A percentile compares a stretch with the other conserved stretches of the same genome.
phyloP scores from a whole-genome alignment of 2,888 invertebrate species.

The Nipponacmea schrenckii region DNA sequence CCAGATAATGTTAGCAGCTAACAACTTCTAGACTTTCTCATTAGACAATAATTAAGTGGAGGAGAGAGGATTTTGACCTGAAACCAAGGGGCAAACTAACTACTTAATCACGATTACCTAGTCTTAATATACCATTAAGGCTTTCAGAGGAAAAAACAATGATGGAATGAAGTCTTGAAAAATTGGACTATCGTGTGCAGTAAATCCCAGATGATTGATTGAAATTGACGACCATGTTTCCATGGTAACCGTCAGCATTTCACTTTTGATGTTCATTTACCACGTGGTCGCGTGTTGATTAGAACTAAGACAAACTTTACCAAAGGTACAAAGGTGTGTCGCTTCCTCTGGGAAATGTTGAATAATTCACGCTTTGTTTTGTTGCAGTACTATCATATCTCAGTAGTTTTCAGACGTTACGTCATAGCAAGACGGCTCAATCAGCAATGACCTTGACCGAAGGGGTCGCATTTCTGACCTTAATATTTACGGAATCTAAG shows the following conservation, averaged over 20 bases:
- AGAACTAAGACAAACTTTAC: neutral
- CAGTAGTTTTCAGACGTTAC: neutral
- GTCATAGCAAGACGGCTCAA: neutral
- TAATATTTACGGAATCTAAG: neutral
- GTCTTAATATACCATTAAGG: neutral
- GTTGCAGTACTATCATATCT: neutral
- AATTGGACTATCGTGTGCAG: slow-evolving; percentile 6
- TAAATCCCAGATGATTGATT: slow-evolving; percentile 6
- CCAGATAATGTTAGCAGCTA: too few species aligned
- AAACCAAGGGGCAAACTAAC: neutral
- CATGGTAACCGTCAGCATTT: slow-evolving; percentile 7
- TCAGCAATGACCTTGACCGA: neutral
- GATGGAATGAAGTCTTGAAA: slow-evolving; percentile 4
- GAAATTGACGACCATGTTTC: slow-evolving; percentile 5
- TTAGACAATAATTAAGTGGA: neutral
- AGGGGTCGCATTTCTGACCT: slow-evolving; percentile 3
- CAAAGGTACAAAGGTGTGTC: slow-evolving; percentile 4
- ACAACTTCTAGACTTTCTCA: neutral
- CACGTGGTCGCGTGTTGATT: slow-evolving; percentile 9
- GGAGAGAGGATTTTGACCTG: neutral
- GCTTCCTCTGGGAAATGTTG: neutral
- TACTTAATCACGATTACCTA: slow-evolving; percentile 3
- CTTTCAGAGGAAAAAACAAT: neutral
- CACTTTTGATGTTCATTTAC: slow-evolving; percentile 5
- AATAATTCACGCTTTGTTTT: neutral